Evolutionary conservation across 2,797 vertebrate genomes (phyloP).

Genomic region (Prunella strophiata): DNA sequence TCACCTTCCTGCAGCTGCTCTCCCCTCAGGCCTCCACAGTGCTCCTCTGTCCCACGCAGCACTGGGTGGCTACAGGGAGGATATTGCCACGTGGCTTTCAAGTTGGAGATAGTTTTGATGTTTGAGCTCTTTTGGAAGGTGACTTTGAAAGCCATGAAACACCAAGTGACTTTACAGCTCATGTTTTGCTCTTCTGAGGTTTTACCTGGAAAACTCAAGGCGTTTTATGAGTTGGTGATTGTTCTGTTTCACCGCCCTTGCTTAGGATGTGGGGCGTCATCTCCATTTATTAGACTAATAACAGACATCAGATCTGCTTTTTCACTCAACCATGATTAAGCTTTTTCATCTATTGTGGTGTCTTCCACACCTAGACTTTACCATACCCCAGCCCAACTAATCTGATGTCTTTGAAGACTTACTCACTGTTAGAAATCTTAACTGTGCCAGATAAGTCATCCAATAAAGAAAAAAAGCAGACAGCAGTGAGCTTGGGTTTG

Average conservation of each 20-base stretch:
- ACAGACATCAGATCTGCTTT: not conserved
- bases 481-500: not conserved
- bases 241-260: not conserved
- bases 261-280: not conserved
- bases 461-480: slow-evolving; percentile 29
- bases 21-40: not conserved
- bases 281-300: not conserved
- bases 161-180: slow-evolving; percentile 26
- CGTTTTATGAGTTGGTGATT: not conserved
- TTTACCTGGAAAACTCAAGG: not conserved
- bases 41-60: not conserved
- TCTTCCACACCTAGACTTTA: not conserved
- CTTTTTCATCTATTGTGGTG: not conserved
- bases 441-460: not conserved
- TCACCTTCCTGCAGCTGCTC: not conserved
- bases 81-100: not conserved
- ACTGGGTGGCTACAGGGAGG: not conserved
- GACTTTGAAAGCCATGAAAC: slow-evolving; percentile 8
- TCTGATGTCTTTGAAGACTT: not conserved
- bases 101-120: not conserved
- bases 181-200: not conserved
- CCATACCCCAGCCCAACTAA: not conserved
- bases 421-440: not conserved
- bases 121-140: not conserved
- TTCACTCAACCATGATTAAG: not conserved